A percentile compares a stretch with the other conserved stretches of the same genome.
Conservation (phyloP, 2,888 invertebrate genomes). For the Cryptosula pallasiana region DNA sequence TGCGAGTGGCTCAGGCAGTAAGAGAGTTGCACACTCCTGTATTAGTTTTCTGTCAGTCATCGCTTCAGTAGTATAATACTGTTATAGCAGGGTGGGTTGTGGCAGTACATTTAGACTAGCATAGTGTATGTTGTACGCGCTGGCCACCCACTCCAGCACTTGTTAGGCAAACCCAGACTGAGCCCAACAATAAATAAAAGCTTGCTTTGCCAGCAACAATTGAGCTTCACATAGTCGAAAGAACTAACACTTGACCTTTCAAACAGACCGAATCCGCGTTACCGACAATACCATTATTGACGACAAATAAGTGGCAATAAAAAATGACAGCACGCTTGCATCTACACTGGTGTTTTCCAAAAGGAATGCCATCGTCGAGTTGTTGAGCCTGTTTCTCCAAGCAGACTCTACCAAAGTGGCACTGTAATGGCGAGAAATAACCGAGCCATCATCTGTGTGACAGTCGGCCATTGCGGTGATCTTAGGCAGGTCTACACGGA, state of each 20-base stretch:
- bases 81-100: too few relatives aligned
- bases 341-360: conserved; percentile 15
- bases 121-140: not conserved
- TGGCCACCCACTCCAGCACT: not conserved
- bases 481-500: conserved; percentile 8
- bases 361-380: conserved; percentile 12
- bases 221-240: conserved; percentile 1
- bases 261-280: not conserved
- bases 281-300: not conserved
- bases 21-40: too few relatives aligned
- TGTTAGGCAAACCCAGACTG: not conserved
- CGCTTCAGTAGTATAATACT: too few relatives aligned
- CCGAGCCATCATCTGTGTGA: conserved; percentile 18
- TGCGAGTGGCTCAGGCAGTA: too few relatives aligned
- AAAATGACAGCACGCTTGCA: not conserved
- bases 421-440: conserved; percentile 13
- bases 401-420: conserved; percentile 14
- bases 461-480: conserved; percentile 21
- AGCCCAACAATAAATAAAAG: conserved; percentile 19
- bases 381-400: conserved; percentile 14
- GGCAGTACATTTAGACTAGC: not conserved
- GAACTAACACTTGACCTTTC: too few relatives aligned
- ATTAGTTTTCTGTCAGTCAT: too few relatives aligned
- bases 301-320: conserved; percentile 4
- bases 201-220: conserved; percentile 16